Evolutionary conservation across 2,888 invertebrate genomes (phyloP), one percentile per base, ranked within the genome.

Genomic region (Alentia gelatinosa): DNA sequence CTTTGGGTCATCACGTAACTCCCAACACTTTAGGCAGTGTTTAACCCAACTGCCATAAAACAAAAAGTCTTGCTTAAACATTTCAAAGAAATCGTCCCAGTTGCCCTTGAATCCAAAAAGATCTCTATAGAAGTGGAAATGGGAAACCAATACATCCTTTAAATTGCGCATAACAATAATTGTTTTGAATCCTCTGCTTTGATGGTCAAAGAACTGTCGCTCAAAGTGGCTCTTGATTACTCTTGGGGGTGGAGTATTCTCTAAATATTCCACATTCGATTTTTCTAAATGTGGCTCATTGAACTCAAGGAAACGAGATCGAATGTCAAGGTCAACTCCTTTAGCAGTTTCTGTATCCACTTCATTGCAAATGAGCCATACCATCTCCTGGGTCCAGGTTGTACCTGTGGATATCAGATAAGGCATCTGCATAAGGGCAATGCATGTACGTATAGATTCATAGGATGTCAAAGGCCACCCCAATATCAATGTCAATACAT

Each of bases 41-140:
- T 86, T 50, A 12, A 33, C 86, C 86, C 86, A 86, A 23, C 50
- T 50, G 26, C 86, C 86, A 86, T 50, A 86, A 9, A 86, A 3
- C 86, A 86, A 30, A 5, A 1, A 7, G 30, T 50, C 50, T 0
- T 86, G 15, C 42, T 86, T 42, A 12, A 42, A 86, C 47, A 86
- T 26, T 47, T 86, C 86, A 86, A 86, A 86, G 47, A 86, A 86
- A 30, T 86, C 86, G 40, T 84, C 84, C 42, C 42, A 86, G 0
- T 30, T 86, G 12, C 47, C 86, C 23, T 37, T 79, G 79, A 79
- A 79, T 19, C 39, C 4, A 15, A 79, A 37, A 23, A 79, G 35
- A 86, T 86, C 86, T 35, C n/a, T 42, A 47, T 86, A 86, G 47
- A 86, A 86, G 42, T 86, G 86, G 30, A 26, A 86, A 15, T 30